Evolutionary conservation across 2,113 vertebrate genomes (phyloP), one percentile per base, ranked within the genome.

Genomic region (Neotoma lepida): DNA sequence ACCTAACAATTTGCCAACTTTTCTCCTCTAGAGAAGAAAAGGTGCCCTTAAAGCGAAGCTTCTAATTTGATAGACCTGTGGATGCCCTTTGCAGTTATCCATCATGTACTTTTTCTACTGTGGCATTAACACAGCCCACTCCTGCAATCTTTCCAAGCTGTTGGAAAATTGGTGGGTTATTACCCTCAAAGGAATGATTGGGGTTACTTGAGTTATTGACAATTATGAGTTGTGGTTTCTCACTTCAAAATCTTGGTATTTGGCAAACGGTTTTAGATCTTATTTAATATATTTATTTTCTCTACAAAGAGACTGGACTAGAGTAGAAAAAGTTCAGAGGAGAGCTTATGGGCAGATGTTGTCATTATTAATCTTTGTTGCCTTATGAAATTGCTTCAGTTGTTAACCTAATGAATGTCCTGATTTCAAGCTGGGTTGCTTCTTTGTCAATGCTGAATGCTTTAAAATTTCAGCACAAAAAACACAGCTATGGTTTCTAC

Each of bases 181-280:
- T 96, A n/a, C 76, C 28, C 94, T 63, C 82, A 56, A 89, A 94
- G 89, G 87, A 94, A 94, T 96, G 49, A 89, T 96, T 95, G 93
- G 85, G 28, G 73, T 96, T 95, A 95, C 88, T 96, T 95, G 80
- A 96, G 93, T 88, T 90, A 94, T 76, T 93, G 58, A 78, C 64
- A 95, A 14, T 92, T 97, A 92, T 73, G 54, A 88, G 24, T 93
- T 96, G 85, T 91, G 81, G 92, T 93, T 96, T 96, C 86, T 96
- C 94, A 77, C 84, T 77, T 97, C 74, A 94, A 92, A 97, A 96
- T 96, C 76, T 94, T 94, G 64, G n/a, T 85, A 91, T 96, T 92
- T 95, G 96, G 92, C 88, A 96, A 93, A 89, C 78, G 54, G 35
- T 41, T 94, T 94, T 85, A 85, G 64, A 88, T 46, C 77, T 22